Percentiles rank a stretch among this genome's conserved stretches.
Conservation (phyloP, 2,797 vertebrate genomes). For the Oryzias sinensis region DNA sequence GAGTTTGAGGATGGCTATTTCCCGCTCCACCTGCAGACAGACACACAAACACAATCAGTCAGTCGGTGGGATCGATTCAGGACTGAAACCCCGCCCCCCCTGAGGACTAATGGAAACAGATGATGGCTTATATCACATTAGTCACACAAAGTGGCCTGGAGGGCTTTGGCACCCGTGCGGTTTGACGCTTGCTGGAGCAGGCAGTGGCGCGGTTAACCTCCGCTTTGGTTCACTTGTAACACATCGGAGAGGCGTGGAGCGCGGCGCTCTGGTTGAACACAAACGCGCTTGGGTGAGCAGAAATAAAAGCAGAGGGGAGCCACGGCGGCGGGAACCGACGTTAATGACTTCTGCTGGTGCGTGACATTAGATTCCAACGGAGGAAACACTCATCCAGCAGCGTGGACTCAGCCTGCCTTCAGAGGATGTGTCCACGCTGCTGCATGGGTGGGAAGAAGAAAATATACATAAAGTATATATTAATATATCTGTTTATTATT, state of each 20-base stretch:
- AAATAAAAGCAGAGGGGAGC: neutral
- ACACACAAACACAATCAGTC: conserved; percentile 9
- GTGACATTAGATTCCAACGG: no score
- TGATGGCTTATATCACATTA: conserved; percentile 4
- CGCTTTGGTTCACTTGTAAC: neutral
- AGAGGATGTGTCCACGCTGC: no score
- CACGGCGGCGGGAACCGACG: neutral
- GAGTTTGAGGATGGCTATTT: conserved; percentile 95
- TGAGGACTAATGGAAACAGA: neutral
- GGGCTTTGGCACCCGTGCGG: neutral
- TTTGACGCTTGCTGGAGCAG: neutral
- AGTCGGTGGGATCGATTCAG: neutral
- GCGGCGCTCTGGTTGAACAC: neutral
- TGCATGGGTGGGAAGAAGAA: no score
- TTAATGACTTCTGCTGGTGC: neutral
- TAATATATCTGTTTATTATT: no score
- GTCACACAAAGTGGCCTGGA: conserved; percentile 1
- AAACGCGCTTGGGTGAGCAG: neutral
- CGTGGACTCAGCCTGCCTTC: no score
- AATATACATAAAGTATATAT: no score
- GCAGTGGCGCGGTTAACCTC: conserved; percentile 6
- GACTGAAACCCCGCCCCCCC: neutral
- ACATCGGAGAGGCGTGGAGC: neutral
- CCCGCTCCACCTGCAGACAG: conserved; percentile 86
- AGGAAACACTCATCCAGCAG: no score